Evolutionary conservation across 2,888 invertebrate genomes (phyloP).

Genomic region (Cryptocephalus primarius): DNA sequence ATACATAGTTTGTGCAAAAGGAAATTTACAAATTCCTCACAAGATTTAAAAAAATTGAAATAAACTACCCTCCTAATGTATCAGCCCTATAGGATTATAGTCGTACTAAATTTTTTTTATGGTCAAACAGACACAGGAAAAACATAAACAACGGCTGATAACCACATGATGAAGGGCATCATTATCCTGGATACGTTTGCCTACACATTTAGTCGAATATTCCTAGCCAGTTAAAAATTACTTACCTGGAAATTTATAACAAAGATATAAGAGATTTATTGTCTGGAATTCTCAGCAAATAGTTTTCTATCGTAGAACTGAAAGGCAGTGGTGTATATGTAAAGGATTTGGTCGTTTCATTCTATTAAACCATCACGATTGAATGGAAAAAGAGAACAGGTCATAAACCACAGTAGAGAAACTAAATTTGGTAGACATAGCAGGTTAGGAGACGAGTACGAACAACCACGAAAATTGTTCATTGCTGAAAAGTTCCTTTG

Average conservation of each 20-base stretch:
- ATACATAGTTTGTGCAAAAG: too few species aligned
- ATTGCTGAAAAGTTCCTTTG: constrained; percentile 18
- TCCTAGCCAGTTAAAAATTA: constrained; percentile 93
- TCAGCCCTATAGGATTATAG: constrained; percentile 95
- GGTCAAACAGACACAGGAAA: constrained; percentile 96
- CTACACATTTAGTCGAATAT: constrained; percentile 96
- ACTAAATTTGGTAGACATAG: constrained; percentile 93
- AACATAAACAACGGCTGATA: constrained; percentile 97
- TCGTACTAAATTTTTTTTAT: constrained; percentile 83
- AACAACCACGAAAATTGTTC: constrained; percentile 21
- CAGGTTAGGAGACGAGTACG: constrained; percentile 47
- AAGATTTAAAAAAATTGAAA: too few species aligned
- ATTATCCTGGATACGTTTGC: constrained; percentile 99
- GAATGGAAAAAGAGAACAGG: constrained; percentile 86
- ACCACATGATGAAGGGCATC: constrained; percentile 73
- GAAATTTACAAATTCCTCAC: too few species aligned
- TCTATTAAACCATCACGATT: constrained; percentile 94
- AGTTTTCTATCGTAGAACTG: constrained; percentile 87
- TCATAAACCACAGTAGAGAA: constrained; percentile 89
- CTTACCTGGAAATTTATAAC: constrained; percentile 98
- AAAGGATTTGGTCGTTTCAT: constrained; percentile 95
- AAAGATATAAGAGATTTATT: constrained; percentile 95
- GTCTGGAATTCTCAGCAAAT: constrained; percentile 69
- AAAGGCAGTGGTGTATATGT: constrained; percentile 97
- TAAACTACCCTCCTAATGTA: too few species aligned